Evolutionary conservation across 1,140 invertebrate genomes (phyloP).

Genomic region (Diachasmimorpha longicaudata): DNA sequence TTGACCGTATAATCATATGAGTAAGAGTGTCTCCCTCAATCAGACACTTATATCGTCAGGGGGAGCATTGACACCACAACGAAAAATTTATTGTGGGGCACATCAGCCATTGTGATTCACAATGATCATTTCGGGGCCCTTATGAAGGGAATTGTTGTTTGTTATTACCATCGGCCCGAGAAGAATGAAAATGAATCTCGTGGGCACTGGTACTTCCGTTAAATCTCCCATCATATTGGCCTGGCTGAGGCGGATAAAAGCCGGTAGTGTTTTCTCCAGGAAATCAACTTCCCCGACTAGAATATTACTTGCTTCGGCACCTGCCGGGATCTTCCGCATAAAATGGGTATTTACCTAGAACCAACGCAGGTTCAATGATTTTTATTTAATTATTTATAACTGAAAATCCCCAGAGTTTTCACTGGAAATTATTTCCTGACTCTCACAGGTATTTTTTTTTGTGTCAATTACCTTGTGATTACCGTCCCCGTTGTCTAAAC

Average conservation of each 20-base stretch:
- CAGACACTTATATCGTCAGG: too few relatives aligned
- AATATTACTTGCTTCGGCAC: constrained; percentile 96
- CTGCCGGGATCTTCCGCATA: constrained; percentile 96
- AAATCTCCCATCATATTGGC: constrained; percentile 91
- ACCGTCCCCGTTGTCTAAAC: constrained; percentile 72
- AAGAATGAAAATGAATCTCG: constrained; percentile 93
- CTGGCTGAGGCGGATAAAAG: constrained; percentile 90
- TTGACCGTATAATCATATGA: not conserved
- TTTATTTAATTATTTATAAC: not conserved
- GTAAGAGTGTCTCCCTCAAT: too few relatives aligned
- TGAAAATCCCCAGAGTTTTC: too few relatives aligned
- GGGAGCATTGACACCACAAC: too few relatives aligned
- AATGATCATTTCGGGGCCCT: not conserved
- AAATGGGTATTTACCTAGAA: constrained; percentile 86
- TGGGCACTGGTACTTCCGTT: constrained; percentile 97
- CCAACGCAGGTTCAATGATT: not conserved
- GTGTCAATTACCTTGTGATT: constrained; percentile 62
- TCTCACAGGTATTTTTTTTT: not conserved
- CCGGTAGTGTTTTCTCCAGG: constrained; percentile 87
- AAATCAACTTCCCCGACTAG: constrained; percentile 98
- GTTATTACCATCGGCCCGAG: constrained; percentile 82
- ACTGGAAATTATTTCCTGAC: too few relatives aligned
- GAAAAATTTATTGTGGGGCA: too few relatives aligned
- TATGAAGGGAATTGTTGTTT: not conserved
- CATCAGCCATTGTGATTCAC: not conserved